Evolutionary conservation across 2,797 vertebrate species (phyloP), one percentile per base, ranked within the genome.

Genomic region (Agapornis canus): DNA sequence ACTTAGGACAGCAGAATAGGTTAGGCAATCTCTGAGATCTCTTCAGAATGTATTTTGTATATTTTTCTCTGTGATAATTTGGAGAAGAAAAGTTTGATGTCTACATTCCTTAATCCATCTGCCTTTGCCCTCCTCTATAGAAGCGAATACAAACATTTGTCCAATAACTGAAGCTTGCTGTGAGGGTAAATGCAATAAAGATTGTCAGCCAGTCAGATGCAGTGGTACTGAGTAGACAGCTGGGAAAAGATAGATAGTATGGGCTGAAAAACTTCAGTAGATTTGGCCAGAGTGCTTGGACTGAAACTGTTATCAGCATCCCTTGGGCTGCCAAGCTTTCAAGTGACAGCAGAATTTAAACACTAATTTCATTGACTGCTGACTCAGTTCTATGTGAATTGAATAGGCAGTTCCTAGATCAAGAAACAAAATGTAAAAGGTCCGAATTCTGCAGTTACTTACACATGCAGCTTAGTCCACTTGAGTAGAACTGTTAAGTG

Each of bases 321-420:
- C 59, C 59, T 86, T 90, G 82, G 70, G 54, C 88, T 96, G 94
- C 92, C 94, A 92, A 94, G 77, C 32, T 92, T 93, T 89, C 85
- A 86, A 86, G 73, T 79, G 79, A 83, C 89, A 92, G 87, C 72
- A 92, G 61, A 95, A 97, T 96, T 95, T 94, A 93, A 93, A 87
- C 80, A 86, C 47, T 90, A 63, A 40, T 96, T 95, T 89, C 59
- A 88, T 86, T 93, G 91, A 95, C 92, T 95, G 92, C 94, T 97
- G 91, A 90, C 81, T 97, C 92, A 86, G 76, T 96, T 92, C 72
- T 90, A 15, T 86, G 69, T 87, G 91, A 92, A 89, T 75, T 85
- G 89, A 87, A 83, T 37, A 91, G 45, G 48, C 56, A 92, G 83
- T 73, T 92, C 42, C 56, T 86, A 73, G 66, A 94, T 76, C 70